Base-by-base conservation (phyloP, 2,888 invertebrate genomes). In the Harpalus rufipes region DNA sequence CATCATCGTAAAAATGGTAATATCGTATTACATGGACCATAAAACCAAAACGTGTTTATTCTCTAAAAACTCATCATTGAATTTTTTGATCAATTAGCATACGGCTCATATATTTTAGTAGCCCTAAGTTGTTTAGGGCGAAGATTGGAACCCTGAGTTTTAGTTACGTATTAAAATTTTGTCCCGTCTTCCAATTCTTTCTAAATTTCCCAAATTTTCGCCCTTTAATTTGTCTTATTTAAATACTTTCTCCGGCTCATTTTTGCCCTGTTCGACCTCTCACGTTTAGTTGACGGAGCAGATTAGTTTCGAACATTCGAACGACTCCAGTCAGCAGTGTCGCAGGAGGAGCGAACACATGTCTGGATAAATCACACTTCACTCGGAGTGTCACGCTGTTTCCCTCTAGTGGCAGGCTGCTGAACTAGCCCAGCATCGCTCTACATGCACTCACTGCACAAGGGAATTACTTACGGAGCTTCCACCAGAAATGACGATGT, bases 281-380 rank as follows among this genome's bases (percentile, higher is more conserved):
- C 12, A 51, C 10, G 44, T 51, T 51, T 51, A 7, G 41, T 63
- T 63, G 68, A 68, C 68, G 68, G 72, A 78, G 32, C 78, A 78
- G 78, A 78, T 78, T 78, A 78, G 78, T 78, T 78, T 21, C 58
- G 56, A 78, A 58, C 78, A 4, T 78, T 21, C 58, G 56, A 78
- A 58, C 78, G 12, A 14, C 78, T 18, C 32, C 32, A n/a, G 58
- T 8, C 32, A 32, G 56, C 58, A 18, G n/a, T 56, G 32, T 7
- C 18, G 16, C 21, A 3, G 44, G 44, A 18, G 68, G 82, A 82
- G 14, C 44, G 51, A 58, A 72, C 82, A 82, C 56, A 82, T 82
- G 82, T 82, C 82, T 14, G 39, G 58, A 41, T 72, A 82, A 68
- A 82, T 82, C 82, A 82, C 82, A 82, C 56, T 56, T 82, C 82